Base-by-base conservation (phyloP, 2,888 invertebrate genomes). In the Polyommatus iphigenia region DNA sequence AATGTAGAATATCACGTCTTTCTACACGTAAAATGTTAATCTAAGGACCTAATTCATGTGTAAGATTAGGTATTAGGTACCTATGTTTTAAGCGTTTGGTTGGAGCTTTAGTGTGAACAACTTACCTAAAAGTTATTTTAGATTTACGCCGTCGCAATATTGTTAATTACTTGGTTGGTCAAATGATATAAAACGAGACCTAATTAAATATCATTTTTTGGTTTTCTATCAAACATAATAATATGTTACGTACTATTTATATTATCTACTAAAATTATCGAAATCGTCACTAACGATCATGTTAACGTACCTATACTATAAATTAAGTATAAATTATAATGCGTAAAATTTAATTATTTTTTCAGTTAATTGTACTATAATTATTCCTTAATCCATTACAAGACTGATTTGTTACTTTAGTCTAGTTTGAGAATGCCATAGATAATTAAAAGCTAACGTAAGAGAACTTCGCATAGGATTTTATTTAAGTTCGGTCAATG, bases 321-420 rank as follows among this genome's bases (percentile, higher is more conserved):
- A 80, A 81, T 80, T 81, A 80, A 82, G 81, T 80, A 79, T 81
- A 76, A 79, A 80, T 79, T 77, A 78, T 81, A 83, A 79, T 80
- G 78, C 73, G 79, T 78, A 59, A 78, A 78, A 20, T 59, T 6
- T 67, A 32, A 67, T 73, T 72, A 78, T 73, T 62, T 76, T 83
- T 83, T 87, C 89, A 89, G 89, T 88, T 89, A 88, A 86, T 84
- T 84, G 80, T 83, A 82, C 78, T 80, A 81, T 82, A 83, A 81
- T 88, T 90, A 88, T 82, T 90, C 92, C 86, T 85, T 92, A 91
- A 89, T 91, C 89, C 82, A 78, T 89, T 91, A 87, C 88, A 94
- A 94, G 94, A 94, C 94, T 94, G 94, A 94, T 94, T 93, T 91
- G 92, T 93, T 94, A 93, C 89, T 92, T 87, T 93, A 93, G 93